Base-by-base conservation (phyloP, 1,140 invertebrate species). In the Dreissena rostriformis region DNA sequence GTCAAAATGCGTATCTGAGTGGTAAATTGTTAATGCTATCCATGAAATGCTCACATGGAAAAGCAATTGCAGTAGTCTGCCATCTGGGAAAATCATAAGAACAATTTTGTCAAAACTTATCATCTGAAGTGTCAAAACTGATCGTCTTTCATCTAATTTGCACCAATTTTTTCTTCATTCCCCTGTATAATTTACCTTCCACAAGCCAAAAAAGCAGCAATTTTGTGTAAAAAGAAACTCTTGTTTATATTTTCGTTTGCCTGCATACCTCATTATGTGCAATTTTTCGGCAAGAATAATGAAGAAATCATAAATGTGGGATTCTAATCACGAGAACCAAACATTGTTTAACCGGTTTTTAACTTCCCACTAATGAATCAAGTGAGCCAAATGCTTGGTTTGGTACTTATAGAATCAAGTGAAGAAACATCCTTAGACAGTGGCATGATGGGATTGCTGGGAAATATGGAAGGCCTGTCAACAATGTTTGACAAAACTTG, bases 41-140 rank as follows among this genome's bases (percentile, higher is more conserved):
- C 39, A 39, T 39, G 8, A 39, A 39, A 39, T 66, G 55, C 67
- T 28, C 66, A 4, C 2, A 19, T 81, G 79, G 49, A 51, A 73
- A 81, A 81, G 29, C n/a, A 63, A 81, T 81, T 81, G 65, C 79
- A 57, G 66, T 68, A 80, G 66, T 68, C 68, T 66, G 29, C 29
- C 79, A 81, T 68, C 79, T 81, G 79, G 68, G 53, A 49, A 72
- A 72, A 52, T 28, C 22, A 81, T 81, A n/a, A 68, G 73, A 49
- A 28, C 55, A 72, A 61, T n/a, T 52, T 81, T 81, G 79, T 81
- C 79, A 81, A 81, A 81, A 81, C 68, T 81, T 72, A 81, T 81
- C 79, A 81, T 81, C 79, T 80, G 53, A 65, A 73, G 67, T 81
- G 79, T 81, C 79, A 81, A 81, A 81, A 81, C 71, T 72, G 55